phyloP scores from a whole-genome alignment of 2,888 invertebrate genomes.

The Pterobdella sp. region DNA sequence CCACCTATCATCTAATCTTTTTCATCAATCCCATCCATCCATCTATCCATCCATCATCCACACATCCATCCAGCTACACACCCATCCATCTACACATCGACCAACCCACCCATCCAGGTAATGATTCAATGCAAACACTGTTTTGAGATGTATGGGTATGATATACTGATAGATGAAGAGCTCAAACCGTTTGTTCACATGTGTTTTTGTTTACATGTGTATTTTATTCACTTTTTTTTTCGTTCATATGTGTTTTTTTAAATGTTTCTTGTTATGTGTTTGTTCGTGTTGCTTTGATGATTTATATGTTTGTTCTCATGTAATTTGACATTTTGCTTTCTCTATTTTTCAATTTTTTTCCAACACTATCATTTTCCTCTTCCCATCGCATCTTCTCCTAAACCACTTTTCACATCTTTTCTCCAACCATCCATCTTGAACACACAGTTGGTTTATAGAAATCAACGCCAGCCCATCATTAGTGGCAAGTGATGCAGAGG shows the following conservation, averaged over 20 bases:
- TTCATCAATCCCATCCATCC: too few species aligned
- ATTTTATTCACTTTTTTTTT: constrained; percentile 6
- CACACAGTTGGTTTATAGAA: constrained; percentile 56
- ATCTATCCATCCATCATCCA: too few species aligned
- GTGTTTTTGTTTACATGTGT: not conserved
- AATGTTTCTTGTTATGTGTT: constrained; percentile 7
- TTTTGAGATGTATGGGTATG: constrained; percentile 62
- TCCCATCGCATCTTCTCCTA: not conserved
- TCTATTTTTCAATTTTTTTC: not conserved
- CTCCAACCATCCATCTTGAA: not conserved
- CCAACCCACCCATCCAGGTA: not conserved
- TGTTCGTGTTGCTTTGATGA: not conserved
- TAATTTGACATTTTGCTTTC: not conserved
- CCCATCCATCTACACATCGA: too few species aligned
- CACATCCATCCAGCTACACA: too few species aligned
- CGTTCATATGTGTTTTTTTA: too few species aligned
- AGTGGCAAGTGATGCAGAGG: constrained; percentile 58
- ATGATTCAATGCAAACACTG: constrained; percentile 56
- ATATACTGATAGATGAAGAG: constrained; percentile 54
- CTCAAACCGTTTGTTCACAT: constrained; percentile 16
- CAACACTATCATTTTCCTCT: not conserved
- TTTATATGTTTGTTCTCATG: not conserved
- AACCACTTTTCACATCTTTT: not conserved
- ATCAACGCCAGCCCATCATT: constrained; percentile 60
- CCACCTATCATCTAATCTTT: too few species aligned